Evolutionary conservation across 2,888 invertebrate species (phyloP).

Genomic region (Timandra comae): DNA sequence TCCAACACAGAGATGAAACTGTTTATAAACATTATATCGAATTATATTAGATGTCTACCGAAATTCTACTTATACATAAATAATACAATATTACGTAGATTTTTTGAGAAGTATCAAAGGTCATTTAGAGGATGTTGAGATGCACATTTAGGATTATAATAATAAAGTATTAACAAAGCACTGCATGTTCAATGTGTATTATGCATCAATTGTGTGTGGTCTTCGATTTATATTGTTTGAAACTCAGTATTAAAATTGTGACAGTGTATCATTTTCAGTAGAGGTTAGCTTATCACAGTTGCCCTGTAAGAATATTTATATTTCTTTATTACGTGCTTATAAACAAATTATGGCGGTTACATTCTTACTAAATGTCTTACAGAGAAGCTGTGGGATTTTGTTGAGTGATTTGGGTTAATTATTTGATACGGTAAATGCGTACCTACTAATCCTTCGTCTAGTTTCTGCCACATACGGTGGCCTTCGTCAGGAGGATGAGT

Average conservation of each 20-base stretch:
- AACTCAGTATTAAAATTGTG: slow-evolving; percentile 11
- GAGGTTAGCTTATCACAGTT: slow-evolving; percentile 47
- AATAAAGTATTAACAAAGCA: slow-evolving; percentile 18
- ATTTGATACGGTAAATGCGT: too few relatives aligned
- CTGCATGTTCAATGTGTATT: slow-evolving; percentile 35
- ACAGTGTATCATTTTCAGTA: slow-evolving; percentile 3
- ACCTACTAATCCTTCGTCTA: too few relatives aligned
- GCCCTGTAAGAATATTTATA: slow-evolving; percentile 57
- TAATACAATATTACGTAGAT: slow-evolving; percentile 5
- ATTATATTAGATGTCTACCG: slow-evolving; percentile 22
- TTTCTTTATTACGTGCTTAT: slow-evolving; percentile 19
- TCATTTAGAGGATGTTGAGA: slow-evolving; percentile 9
- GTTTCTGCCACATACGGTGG: too few relatives aligned
- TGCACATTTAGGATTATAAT: slow-evolving; percentile 14
- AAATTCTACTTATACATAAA: slow-evolving; percentile 4
- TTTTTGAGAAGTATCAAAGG: slow-evolving; percentile 3
- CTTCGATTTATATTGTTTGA: slow-evolving; percentile 28
- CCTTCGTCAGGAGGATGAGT: too few relatives aligned
- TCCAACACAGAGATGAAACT: slow-evolving; percentile 30
- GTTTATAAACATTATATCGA: slow-evolving; percentile 20
- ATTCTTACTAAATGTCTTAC: slow-evolving; percentile 61
- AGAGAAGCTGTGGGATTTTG: slow-evolving; percentile 70
- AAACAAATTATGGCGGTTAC: slow-evolving; percentile 67
- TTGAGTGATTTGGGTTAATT: too few relatives aligned
- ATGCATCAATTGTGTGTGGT: slow-evolving; percentile 49